A percentile compares a stretch with the other conserved stretches of the same genome.
These are phyloP conservation scores for Amorpha juglandis DNA, from an alignment of 2,888 invertebrate genomes.

Conservation along the genomic window DNA sequence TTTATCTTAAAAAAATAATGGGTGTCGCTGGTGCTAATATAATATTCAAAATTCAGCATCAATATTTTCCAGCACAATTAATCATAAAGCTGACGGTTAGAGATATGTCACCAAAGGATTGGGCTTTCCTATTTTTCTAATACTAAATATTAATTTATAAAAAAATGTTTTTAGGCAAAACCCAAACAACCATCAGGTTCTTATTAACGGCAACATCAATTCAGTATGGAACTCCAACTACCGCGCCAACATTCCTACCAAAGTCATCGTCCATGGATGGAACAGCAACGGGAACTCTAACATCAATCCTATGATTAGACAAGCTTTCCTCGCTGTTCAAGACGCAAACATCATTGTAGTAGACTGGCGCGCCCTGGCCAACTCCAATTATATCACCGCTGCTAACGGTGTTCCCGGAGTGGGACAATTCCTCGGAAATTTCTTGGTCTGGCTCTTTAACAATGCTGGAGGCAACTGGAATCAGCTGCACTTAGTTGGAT, in stretches of 20 bases:
- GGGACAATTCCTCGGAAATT: slow-evolving; percentile 46
- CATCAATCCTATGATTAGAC: slow-evolving; percentile 46
- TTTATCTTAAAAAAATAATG: too few relatives aligned
- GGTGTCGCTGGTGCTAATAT: too few relatives aligned
- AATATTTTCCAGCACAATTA: too few relatives aligned
- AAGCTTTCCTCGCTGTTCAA: slow-evolving; percentile 46
- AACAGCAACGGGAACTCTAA: slow-evolving; percentile 44
- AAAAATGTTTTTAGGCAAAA: slow-evolving; percentile 37
- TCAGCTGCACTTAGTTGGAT: slow-evolving; percentile 59
- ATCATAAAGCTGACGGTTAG: too few relatives aligned
- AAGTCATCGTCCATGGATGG: slow-evolving; percentile 60
- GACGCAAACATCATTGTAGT: slow-evolving; percentile 59
- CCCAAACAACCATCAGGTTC: slow-evolving; percentile 45
- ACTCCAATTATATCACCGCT: slow-evolving; percentile 31
- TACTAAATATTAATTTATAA: background rate
- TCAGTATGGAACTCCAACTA: slow-evolving; percentile 53
- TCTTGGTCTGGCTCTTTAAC: slow-evolving; percentile 53
- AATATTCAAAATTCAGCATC: too few relatives aligned
- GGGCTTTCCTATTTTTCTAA: too few relatives aligned
- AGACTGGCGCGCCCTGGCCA: slow-evolving; percentile 53
- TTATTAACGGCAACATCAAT: slow-evolving; percentile 46
- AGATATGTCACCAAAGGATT: too few relatives aligned
- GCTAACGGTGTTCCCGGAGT: slow-evolving; percentile 40
- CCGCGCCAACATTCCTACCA: slow-evolving; percentile 43
- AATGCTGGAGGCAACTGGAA: slow-evolving; percentile 53